A percentile compares a stretch with the other conserved stretches of the same genome.
Conservation (phyloP, 2,888 invertebrate genomes). For the Chymomyza procnemis region DNA sequence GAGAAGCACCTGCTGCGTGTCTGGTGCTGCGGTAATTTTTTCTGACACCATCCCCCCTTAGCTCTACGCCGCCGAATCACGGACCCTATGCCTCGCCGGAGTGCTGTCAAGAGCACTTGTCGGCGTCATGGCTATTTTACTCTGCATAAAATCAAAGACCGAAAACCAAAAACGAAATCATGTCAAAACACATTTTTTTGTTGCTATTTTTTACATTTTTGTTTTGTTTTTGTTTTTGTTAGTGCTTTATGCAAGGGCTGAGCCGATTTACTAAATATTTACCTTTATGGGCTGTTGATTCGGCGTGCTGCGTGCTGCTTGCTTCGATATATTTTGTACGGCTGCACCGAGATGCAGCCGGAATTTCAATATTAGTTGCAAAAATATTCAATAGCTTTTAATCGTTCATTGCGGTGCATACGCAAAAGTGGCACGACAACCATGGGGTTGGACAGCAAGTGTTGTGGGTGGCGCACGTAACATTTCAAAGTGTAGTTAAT, state of each 20-base stretch:
- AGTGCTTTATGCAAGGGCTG: constrained; percentile 29
- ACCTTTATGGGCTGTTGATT: constrained; percentile 26
- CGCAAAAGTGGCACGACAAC: background rate
- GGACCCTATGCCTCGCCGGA: constrained; percentile 27
- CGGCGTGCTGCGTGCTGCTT: constrained; percentile 10
- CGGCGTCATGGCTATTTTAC: constrained; percentile 69
- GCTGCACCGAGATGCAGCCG: constrained; percentile 34
- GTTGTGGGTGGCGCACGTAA: constrained; percentile 48
- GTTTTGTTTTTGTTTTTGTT: background rate
- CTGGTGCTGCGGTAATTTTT: constrained; percentile 56
- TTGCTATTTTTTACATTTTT: background rate
- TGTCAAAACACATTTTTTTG: constrained; percentile 52
- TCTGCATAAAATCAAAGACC: constrained; percentile 42
- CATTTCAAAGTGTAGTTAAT: constrained; percentile 69
- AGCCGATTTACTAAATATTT: constrained; percentile 67
- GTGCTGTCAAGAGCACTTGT: constrained; percentile 69
- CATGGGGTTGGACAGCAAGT: background rate
- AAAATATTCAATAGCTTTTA: constrained; percentile 48
- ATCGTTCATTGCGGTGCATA: background rate
- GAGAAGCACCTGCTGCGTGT: constrained; percentile 38
- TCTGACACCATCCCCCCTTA: constrained; percentile 42
- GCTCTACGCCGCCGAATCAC: background rate
- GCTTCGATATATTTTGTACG: constrained; percentile 47
- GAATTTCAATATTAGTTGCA: constrained; percentile 67
- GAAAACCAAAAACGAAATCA: constrained; percentile 47